Conservation (phyloP, 2,888 invertebrate species). For the Chaetogeoica ovagalla region DNA sequence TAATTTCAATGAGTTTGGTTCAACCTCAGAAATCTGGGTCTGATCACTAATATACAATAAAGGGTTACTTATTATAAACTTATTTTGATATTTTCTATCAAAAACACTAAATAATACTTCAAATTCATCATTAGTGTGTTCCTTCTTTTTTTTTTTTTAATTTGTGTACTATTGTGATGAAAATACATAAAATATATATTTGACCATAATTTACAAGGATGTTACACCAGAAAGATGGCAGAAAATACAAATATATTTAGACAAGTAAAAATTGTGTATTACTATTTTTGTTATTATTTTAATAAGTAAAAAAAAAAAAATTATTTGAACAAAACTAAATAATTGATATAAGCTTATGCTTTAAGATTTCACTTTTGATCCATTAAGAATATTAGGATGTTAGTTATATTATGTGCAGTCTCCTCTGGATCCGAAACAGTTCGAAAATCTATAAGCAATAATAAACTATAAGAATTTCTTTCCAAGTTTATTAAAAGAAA, state of each 20-base stretch:
- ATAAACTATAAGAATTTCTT: not conserved
- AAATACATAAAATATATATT: conserved; percentile 13
- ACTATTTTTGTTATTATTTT: conserved; percentile 15
- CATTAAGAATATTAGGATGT: conserved; percentile 35
- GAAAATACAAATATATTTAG: conserved; percentile 31
- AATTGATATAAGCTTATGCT: conserved; percentile 4
- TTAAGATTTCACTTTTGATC: conserved; percentile 24
- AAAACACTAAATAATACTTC: too few species aligned
- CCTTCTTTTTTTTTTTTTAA: too few species aligned
- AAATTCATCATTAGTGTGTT: too few species aligned
- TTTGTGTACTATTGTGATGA: not conserved
- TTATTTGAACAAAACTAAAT: conserved; percentile 4
- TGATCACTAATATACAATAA: too few species aligned
- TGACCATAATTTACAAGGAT: conserved; percentile 4
- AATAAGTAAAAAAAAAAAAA: conserved; percentile 31
- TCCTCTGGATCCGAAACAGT: conserved; percentile 38
- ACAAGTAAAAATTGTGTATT: conserved; percentile 8
- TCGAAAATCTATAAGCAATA: not conserved
- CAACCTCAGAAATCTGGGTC: too few species aligned
- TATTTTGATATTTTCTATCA: too few species aligned
- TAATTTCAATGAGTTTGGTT: too few species aligned
- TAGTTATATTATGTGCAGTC: conserved; percentile 47
- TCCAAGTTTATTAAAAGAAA: not conserved
- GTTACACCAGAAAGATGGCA: conserved; percentile 1
- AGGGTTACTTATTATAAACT: too few species aligned